Percentiles rank a stretch among this genome's conserved stretches.
These are phyloP conservation scores for Daubentonia madagascariensis DNA, from an alignment of 2,113 vertebrate species.

Conservation along the genomic window DNA sequence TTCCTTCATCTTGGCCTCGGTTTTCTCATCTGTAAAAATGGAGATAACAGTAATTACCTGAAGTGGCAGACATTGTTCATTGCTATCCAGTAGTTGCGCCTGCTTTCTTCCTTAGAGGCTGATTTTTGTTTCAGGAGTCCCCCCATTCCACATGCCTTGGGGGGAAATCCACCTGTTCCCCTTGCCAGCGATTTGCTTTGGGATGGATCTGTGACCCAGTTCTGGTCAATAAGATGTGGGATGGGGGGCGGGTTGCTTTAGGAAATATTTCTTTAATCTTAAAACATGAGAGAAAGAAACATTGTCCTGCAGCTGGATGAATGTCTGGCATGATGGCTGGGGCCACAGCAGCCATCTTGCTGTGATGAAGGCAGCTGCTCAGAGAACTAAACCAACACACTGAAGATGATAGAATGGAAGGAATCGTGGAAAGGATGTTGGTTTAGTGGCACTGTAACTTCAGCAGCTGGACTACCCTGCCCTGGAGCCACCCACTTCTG, in stretches of 20 bases:
- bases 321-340: background rate
- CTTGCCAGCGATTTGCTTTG: background rate
- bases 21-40: background rate
- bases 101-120: background rate
- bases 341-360: conserved; percentile 9
- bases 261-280: background rate
- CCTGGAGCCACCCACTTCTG: background rate
- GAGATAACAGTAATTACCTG: background rate
- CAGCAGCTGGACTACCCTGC: background rate
- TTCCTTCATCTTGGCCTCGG: background rate
- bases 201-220: background rate
- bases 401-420: background rate
- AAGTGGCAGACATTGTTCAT: background rate
- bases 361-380: background rate
- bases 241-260: background rate
- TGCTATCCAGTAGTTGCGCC: background rate
- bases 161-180: background rate
- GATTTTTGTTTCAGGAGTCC: background rate
- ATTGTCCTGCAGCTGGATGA: background rate
- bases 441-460: background rate
- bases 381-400: background rate
- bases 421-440: background rate
- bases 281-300: background rate
- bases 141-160: background rate
- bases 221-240: background rate